A percentile compares a stretch with the other conserved stretches of the same genome.
These are phyloP conservation scores for Taurulus bubalis DNA, from an alignment of 2,113 vertebrate species.

Conservation along the genomic window DNA sequence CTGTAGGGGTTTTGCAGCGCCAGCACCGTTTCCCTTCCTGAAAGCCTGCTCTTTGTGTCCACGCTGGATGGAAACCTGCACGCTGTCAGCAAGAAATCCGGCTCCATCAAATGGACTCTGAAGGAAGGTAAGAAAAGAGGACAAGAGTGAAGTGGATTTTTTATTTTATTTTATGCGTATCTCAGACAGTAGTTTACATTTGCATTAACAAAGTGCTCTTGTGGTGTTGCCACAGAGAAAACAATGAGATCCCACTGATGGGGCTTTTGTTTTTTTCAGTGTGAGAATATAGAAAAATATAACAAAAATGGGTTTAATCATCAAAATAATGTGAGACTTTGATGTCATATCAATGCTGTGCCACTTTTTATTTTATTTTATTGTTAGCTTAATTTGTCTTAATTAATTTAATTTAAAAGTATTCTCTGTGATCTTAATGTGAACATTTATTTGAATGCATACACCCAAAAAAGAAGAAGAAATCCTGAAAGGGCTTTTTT, in stretches of 20 bases:
- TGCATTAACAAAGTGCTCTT: slow-evolving; percentile 15
- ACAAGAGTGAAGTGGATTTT: neutral
- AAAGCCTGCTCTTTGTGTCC: slow-evolving; percentile 96
- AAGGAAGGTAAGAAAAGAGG: slow-evolving; percentile 91
- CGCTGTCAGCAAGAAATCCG: slow-evolving; percentile 95
- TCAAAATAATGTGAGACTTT: neutral
- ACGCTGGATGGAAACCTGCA: slow-evolving; percentile 97
- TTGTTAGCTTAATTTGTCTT: neutral
- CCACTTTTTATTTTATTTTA: neutral
- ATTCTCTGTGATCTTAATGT: neutral
- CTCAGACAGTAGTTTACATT: slow-evolving; percentile 25
- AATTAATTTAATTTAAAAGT: neutral
- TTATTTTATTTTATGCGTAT: neutral
- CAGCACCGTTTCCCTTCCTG: slow-evolving; percentile 92
- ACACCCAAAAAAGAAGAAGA: too few species aligned
- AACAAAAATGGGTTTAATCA: neutral
- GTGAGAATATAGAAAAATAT: neutral
- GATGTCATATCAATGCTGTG: neutral
- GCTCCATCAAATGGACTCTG: slow-evolving; percentile 97
- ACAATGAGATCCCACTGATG: neutral
- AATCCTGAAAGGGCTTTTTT: neutral
- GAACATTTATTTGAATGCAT: too few species aligned
- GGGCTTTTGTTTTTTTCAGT: neutral
- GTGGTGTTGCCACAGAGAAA: neutral
- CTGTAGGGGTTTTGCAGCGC: slow-evolving; percentile 83